A percentile compares a stretch with the other conserved stretches of the same genome.
These are phyloP conservation scores for Thymelicus lineola DNA, from an alignment of 2,888 invertebrate genomes.

Conservation along the genomic window DNA sequence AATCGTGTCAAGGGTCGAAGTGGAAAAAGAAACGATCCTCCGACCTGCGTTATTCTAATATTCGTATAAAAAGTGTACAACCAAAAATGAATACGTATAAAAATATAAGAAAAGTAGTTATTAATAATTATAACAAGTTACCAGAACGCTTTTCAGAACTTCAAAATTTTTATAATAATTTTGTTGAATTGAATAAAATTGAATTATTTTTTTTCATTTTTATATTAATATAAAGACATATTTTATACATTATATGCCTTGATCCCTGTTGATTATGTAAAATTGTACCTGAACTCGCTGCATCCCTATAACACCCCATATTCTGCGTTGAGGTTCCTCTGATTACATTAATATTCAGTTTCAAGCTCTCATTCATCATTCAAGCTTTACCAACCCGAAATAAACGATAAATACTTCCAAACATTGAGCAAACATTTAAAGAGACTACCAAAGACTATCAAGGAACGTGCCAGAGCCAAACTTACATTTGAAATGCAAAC, in stretches of 20 bases:
- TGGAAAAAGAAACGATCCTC: too few relatives aligned
- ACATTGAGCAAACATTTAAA: conserved; percentile 24
- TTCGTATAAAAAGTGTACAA: too few relatives aligned
- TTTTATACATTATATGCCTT: not conserved
- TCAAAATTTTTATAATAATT: too few relatives aligned
- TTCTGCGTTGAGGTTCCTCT: conserved; percentile 8
- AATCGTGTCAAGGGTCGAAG: too few relatives aligned
- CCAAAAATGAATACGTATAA: too few relatives aligned
- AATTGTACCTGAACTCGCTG: conserved; percentile 1
- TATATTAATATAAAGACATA: not conserved
- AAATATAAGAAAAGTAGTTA: too few relatives aligned
- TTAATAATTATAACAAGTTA: too few relatives aligned
- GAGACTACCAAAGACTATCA: conserved; percentile 43
- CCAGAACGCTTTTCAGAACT: too few relatives aligned
- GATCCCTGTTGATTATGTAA: conserved; percentile 1
- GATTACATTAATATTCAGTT: conserved; percentile 28
- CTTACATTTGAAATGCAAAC: conserved; percentile 61
- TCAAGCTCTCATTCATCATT: conserved; percentile 23
- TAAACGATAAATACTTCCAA: conserved; percentile 39
- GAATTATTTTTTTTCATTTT: too few relatives aligned
- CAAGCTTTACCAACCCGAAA: conserved; percentile 26
- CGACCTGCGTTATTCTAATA: too few relatives aligned
- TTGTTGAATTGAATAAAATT: too few relatives aligned
- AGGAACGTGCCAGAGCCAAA: conserved; percentile 48
- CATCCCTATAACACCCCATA: not conserved